These are phyloP conservation scores for Polyommatus iphigenia DNA, from an alignment of 2,888 invertebrate genomes.

Conservation along the genomic window DNA sequence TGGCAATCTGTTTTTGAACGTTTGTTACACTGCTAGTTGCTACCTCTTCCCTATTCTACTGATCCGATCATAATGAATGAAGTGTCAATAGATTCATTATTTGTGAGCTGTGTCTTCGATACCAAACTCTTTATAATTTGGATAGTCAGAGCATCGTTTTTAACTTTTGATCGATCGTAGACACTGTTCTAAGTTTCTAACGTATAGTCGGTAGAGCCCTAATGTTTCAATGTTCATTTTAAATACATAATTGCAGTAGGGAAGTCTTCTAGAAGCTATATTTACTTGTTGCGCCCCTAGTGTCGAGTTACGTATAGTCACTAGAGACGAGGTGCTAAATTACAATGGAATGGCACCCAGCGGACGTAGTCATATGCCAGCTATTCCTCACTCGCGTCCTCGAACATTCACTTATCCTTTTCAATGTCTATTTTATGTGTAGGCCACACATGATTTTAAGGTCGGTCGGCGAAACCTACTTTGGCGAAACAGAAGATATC, in stretches of 20 bases:
- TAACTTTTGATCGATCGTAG: neutral
- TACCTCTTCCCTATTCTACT: too few relatives aligned
- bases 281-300: conserved; percentile 27
- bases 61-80: too few relatives aligned
- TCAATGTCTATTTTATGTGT: neutral
- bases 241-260: conserved; percentile 15
- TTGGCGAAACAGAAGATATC: too few relatives aligned
- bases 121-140: too few relatives aligned
- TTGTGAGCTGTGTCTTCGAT: too few relatives aligned
- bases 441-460: neutral
- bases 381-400: neutral
- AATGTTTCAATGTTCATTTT: conserved; percentile 24
- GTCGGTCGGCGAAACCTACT: neutral
- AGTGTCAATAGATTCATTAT: too few relatives aligned
- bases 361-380: conserved; percentile 27
- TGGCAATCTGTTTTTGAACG: too few relatives aligned
- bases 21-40: too few relatives aligned
- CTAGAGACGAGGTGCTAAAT: conserved; percentile 19
- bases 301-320: conserved; percentile 15
- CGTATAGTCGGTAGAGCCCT: neutral
- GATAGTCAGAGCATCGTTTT: neutral
- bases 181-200: neutral
- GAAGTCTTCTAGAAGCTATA: conserved; percentile 26
- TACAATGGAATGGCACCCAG: conserved; percentile 21
- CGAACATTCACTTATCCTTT: conserved; percentile 9